Evolutionary conservation across 2,113 vertebrate species (phyloP).

Genomic region (Podiceps cristatus): DNA sequence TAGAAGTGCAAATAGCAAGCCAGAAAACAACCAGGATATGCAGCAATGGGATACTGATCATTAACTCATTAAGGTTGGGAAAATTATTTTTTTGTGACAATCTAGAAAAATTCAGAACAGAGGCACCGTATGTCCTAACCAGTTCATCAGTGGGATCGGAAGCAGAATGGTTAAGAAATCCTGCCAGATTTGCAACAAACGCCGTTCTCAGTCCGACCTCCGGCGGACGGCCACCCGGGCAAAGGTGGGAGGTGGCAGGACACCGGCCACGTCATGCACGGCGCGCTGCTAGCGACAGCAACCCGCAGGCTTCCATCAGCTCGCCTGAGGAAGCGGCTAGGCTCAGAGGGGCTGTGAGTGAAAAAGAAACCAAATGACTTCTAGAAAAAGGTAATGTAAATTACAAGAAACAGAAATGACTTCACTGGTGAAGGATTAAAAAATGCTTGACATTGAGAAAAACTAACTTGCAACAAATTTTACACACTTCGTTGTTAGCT

Average conservation of each 20-base stretch:
- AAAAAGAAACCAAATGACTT: not conserved
- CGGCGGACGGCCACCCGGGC: rapidly evolving
- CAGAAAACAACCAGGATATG: not conserved
- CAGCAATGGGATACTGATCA: rapidly evolving
- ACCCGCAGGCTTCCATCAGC: rapidly evolving
- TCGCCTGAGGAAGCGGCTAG: not conserved
- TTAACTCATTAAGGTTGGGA: no score
- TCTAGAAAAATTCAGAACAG: not conserved
- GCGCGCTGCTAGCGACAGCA: rapidly evolving
- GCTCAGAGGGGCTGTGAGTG: not conserved
- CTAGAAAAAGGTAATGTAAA: not conserved
- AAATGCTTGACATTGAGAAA: not conserved
- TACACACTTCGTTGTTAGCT: not conserved
- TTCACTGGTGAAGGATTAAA: not conserved
- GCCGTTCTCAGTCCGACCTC: not conserved
- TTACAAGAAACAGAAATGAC: not conserved
- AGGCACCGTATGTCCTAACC: not conserved
- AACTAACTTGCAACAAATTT: not conserved
- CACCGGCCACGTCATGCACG: rapidly evolving
- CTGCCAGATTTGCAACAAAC: not conserved
- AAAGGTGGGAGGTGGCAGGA: not conserved
- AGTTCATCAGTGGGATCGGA: rapidly evolving
- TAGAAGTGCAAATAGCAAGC: not conserved
- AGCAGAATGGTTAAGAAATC: rapidly evolving
- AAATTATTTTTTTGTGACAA: not conserved